These are phyloP conservation scores for Heptranchias perlo DNA, from an alignment of 2,113 vertebrate species.

Conservation along the genomic window DNA sequence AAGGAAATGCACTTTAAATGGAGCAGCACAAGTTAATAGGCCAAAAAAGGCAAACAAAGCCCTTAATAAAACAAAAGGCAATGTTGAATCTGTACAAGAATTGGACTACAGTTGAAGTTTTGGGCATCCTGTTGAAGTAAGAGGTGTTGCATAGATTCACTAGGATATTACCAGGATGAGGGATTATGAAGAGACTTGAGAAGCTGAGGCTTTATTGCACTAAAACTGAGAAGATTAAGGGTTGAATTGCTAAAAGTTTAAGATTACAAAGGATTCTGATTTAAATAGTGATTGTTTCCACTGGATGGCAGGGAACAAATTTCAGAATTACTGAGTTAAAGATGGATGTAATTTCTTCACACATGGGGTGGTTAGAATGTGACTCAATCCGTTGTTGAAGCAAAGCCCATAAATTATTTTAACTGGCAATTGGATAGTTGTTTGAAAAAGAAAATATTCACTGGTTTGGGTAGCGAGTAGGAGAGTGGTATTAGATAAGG, in stretches of 20 bases:
- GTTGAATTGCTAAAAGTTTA: not conserved
- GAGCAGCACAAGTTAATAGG: not conserved
- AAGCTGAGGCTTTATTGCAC: not conserved
- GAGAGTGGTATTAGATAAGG: not conserved
- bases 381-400: no score
- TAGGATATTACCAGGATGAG: not conserved
- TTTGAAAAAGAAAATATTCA: no score
- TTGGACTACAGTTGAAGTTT: not conserved
- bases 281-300: no score
- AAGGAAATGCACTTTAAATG: not conserved
- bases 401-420: no score
- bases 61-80: not conserved
- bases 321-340: no score
- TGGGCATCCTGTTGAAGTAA: not conserved
- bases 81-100: not conserved
- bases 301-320: not conserved
- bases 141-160: not conserved
- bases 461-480: no score
- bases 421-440: no score
- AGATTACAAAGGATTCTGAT: not conserved
- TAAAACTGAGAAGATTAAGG: not conserved
- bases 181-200: not conserved
- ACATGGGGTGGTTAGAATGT: no score
- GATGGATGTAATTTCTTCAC: no score
- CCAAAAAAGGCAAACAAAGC: not conserved